phyloP scores from a whole-genome alignment of 2,113 vertebrate genomes.

The Hoplias malabaricus region DNA sequence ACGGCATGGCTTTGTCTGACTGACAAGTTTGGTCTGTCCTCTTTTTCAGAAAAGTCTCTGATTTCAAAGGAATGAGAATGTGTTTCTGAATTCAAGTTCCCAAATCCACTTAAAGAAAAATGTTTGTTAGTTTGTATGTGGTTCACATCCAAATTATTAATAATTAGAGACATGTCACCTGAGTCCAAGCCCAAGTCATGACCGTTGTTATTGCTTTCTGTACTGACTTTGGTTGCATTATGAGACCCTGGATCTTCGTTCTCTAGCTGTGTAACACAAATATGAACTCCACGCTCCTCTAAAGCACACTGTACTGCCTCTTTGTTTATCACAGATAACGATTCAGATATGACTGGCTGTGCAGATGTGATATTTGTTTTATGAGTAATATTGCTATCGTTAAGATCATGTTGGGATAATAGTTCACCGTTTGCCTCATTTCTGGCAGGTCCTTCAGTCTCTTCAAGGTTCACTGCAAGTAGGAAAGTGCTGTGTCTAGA shows the following conservation, averaged over 20 bases:
- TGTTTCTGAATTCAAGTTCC: slow-evolving; percentile 9
- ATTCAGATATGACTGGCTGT: slow-evolving; percentile 27
- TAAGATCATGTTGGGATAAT: slow-evolving; percentile 16
- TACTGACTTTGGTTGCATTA: slow-evolving; percentile 50
- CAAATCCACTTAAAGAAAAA: slow-evolving; percentile 10
- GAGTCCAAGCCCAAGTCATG: slow-evolving; percentile 5
- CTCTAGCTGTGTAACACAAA: neutral
- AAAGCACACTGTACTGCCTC: neutral
- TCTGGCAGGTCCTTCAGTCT: neutral
- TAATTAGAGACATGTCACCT: slow-evolving; percentile 6
- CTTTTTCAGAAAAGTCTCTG: neutral
- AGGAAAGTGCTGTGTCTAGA: slow-evolving; percentile 1
- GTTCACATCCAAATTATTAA: neutral
- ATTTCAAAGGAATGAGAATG: neutral
- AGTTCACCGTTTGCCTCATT: slow-evolving; percentile 22
- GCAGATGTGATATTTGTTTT: slow-evolving; percentile 6
- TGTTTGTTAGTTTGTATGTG: neutral
- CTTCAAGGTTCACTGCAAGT: neutral
- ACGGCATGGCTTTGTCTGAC: slow-evolving; percentile 6
- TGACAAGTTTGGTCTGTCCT: slow-evolving; percentile 28
- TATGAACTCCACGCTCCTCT: neutral
- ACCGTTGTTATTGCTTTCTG: slow-evolving; percentile 44
- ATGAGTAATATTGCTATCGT: slow-evolving; percentile 20
- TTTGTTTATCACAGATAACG: slow-evolving; percentile 14
- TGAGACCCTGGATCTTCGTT: neutral